phyloP scores from a whole-genome alignment of 2,888 invertebrate genomes.

The Parasteatoda lunata region DNA sequence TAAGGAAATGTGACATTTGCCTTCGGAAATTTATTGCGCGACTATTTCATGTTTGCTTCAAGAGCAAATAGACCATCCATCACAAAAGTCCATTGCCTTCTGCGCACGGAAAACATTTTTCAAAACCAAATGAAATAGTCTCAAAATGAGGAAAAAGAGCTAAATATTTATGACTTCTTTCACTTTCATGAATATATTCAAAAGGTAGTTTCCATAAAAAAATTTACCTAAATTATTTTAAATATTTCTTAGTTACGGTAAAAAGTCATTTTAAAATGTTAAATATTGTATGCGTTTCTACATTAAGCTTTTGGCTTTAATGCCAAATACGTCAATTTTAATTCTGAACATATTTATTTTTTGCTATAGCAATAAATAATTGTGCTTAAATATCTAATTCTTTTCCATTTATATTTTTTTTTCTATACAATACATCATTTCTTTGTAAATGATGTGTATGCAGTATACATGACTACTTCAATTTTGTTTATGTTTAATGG shows the following conservation, averaged over 20 bases:
- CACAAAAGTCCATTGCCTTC: neutral
- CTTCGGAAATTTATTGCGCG: neutral
- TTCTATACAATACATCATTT: no score
- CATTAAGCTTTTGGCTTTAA: no score
- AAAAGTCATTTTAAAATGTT: neutral
- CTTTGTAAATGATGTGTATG: no score
- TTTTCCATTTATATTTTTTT: no score
- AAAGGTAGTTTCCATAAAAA: neutral
- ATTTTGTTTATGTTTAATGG: no score
- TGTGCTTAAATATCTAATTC: no score
- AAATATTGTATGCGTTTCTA: no score
- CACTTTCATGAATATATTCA: conserved; percentile 2
- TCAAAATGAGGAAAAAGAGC: neutral
- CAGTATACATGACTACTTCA: no score
- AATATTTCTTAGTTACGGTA: neutral
- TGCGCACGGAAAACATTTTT: neutral
- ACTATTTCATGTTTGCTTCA: neutral
- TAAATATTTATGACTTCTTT: neutral
- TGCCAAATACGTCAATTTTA: no score
- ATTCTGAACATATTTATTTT: no score
- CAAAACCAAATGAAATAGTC: neutral
- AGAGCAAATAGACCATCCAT: neutral
- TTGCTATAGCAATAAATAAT: no score
- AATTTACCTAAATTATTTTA: neutral
- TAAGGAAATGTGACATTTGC: neutral